These are phyloP conservation scores for Amazonetta brasiliensis DNA, from an alignment of 2,797 vertebrate species.

Conservation along the genomic window DNA sequence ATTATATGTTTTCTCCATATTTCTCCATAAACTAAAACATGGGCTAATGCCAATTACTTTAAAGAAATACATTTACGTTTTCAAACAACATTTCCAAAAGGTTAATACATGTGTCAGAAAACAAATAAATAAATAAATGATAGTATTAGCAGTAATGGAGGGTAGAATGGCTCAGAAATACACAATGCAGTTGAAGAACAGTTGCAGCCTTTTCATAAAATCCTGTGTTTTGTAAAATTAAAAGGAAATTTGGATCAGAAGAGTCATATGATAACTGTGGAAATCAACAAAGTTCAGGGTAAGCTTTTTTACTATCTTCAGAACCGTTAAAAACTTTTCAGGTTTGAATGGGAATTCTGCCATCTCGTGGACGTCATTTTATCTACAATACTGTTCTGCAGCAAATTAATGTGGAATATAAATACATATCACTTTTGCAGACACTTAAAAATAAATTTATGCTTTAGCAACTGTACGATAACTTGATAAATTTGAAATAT, in stretches of 20 bases:
- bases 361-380: constrained; percentile 69
- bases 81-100: neutral
- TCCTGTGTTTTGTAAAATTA: neutral
- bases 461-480: neutral
- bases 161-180: neutral
- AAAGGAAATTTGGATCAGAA: constrained; percentile 40
- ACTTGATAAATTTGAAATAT: neutral
- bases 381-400: neutral
- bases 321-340: neutral
- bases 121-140: neutral
- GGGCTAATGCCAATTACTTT: constrained; percentile 8
- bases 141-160: neutral
- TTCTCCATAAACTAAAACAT: neutral
- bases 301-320: fast-evolving
- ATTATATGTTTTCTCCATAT: neutral
- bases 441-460: neutral
- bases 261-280: neutral
- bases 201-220: neutral
- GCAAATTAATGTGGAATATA: neutral
- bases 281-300: constrained; percentile 24
- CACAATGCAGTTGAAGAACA: neutral
- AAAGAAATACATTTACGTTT: neutral
- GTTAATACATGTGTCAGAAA: neutral
- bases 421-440: neutral
- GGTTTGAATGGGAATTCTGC: constrained; percentile 78